phyloP scores from a whole-genome alignment of 2,888 invertebrate genomes.

The Pharmacophagus antenor region DNA sequence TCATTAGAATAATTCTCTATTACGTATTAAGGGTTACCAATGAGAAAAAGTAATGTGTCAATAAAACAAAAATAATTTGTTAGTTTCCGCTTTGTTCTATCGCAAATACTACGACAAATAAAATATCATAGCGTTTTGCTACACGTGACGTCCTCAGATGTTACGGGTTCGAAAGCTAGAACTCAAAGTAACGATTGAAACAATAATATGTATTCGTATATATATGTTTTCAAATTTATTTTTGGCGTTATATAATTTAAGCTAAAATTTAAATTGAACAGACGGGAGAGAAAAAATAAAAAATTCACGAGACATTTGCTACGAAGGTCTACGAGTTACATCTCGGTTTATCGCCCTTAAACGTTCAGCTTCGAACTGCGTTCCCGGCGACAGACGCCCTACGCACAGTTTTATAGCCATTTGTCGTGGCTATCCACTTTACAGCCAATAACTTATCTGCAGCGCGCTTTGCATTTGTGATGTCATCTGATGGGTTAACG shows the following conservation, averaged over 20 bases:
- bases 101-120: too few relatives aligned
- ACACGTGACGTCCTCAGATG: too few relatives aligned
- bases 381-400: conserved; percentile 10
- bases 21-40: too few relatives aligned
- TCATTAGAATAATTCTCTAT: too few relatives aligned
- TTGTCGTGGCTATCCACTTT: conserved; percentile 41
- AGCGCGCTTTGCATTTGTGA: conserved; percentile 39
- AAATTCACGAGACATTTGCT: conserved; percentile 8
- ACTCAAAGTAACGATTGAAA: too few relatives aligned
- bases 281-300: conserved; percentile 4
- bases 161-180: too few relatives aligned
- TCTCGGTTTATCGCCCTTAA: conserved; percentile 15
- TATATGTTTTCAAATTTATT: background rate
- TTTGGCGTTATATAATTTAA: background rate
- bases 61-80: too few relatives aligned
- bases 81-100: too few relatives aligned
- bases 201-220: too few relatives aligned
- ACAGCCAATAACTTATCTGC: conserved; percentile 43
- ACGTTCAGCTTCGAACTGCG: conserved; percentile 11
- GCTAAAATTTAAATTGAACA: background rate
- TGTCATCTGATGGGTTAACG: conserved; percentile 24
- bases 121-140: too few relatives aligned
- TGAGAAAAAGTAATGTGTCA: too few relatives aligned
- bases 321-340: conserved; percentile 21
- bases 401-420: conserved; percentile 40